Conservation (phyloP, 92 coral and sea anemone genomes). For the Plumapathes pennacea region DNA sequence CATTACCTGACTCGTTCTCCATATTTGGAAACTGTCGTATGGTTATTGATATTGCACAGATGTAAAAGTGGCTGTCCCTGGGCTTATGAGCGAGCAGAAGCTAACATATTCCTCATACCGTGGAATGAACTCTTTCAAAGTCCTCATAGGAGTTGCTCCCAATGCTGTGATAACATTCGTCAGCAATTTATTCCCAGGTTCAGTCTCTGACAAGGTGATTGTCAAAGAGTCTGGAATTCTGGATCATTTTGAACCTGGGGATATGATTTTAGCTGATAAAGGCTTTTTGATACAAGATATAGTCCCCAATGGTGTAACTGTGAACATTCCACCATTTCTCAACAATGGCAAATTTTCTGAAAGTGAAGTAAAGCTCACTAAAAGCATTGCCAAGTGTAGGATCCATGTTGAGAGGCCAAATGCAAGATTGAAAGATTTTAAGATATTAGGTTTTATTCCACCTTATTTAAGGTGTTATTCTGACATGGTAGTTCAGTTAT, state of each 20-base stretch:
- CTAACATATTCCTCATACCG: conserved; percentile 37
- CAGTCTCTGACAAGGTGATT: conserved; percentile 51
- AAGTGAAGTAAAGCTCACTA: conserved; percentile 39
- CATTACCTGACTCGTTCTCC: conserved; percentile 25
- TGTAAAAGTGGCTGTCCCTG: conserved; percentile 28
- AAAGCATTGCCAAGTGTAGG: conserved; percentile 35
- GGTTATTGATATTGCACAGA: conserved; percentile 47
- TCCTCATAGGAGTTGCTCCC: conserved; percentile 28
- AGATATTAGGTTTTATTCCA: conserved; percentile 51
- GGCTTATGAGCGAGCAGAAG: conserved; percentile 11
- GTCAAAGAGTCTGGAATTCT: conserved; percentile 38
- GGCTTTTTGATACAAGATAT: conserved; percentile 31
- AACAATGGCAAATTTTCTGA: conserved; percentile 49
- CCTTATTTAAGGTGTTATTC: conserved; percentile 51
- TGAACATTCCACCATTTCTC: conserved; percentile 52
- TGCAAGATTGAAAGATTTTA: conserved; percentile 54
- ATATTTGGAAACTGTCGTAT: conserved; percentile 19
- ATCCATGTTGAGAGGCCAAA: conserved; percentile 56
- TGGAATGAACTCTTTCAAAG: conserved; percentile 54
- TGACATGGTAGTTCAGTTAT: conserved; percentile 51
- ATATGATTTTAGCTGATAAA: conserved; percentile 32
- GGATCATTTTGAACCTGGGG: conserved; percentile 23
- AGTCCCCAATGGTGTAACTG: conserved; percentile 41
- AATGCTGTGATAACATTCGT: conserved; percentile 40
- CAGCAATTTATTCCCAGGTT: conserved; percentile 46